A percentile compares a stretch with the other conserved stretches of the same genome.
Evolutionary conservation across 2,113 vertebrate species (phyloP).

Genomic region (Vulpes ferrilata): DNA sequence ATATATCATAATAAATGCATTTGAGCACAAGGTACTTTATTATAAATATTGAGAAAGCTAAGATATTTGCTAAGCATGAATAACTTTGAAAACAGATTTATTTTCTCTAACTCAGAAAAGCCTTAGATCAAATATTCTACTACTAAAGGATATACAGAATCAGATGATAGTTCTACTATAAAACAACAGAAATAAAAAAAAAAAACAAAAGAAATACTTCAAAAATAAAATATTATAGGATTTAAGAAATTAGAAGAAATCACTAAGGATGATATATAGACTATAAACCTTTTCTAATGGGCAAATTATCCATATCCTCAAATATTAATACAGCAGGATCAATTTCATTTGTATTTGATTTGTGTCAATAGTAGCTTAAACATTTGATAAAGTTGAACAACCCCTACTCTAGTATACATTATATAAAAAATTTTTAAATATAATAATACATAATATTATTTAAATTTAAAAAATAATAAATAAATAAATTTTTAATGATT

Average conservation of each 20-base stretch:
- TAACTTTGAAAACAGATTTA: not conserved
- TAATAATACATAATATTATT: not conserved
- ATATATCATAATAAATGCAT: not conserved
- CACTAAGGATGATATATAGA: not conserved
- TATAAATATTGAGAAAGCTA: not conserved
- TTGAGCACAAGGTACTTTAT: not conserved
- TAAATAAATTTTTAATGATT: not conserved
- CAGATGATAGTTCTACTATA: not conserved
- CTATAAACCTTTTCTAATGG: not conserved
- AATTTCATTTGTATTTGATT: not conserved
- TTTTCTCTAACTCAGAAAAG: not conserved
- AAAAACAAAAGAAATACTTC: not conserved
- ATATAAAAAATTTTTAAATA: not conserved
- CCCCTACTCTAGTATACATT: not conserved
- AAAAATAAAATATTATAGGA: not conserved
- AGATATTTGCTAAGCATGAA: not conserved
- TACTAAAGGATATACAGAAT: not conserved
- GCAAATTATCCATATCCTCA: not conserved
- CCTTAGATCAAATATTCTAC: not conserved
- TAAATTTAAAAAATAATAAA: not conserved
- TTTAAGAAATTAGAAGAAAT: not conserved
- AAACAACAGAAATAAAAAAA: not conserved
- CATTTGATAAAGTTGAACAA: not conserved
- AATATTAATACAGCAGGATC: not conserved
- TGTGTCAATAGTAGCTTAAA: conserved; percentile 8